Percentiles rank a stretch among this genome's conserved stretches.
These are phyloP conservation scores for Rhyacophila evoluta DNA, from an alignment of 2,888 invertebrate species.

Conservation along the genomic window DNA sequence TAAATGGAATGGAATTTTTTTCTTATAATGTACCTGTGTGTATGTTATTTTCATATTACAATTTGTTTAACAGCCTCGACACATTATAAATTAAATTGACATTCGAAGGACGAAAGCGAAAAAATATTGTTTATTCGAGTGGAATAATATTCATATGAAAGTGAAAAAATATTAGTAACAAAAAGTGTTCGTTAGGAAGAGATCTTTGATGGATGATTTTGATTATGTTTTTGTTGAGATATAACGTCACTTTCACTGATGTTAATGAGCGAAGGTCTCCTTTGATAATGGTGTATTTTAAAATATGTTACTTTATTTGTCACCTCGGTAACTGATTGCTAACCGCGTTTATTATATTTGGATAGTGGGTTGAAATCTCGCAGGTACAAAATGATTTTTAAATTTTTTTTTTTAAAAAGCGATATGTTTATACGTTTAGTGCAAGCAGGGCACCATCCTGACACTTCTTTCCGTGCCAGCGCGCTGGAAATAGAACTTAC, in stretches of 20 bases:
- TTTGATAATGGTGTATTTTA: too few species aligned
- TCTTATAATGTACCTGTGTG: neutral
- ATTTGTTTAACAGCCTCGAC: slow-evolving; percentile 23
- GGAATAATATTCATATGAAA: neutral
- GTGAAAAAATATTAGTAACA: neutral
- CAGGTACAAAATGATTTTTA: too few species aligned
- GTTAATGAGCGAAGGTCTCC: neutral
- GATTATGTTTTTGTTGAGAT: neutral
- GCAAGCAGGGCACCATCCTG: too few species aligned
- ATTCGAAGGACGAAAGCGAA: neutral
- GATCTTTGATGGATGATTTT: neutral
- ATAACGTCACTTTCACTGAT: neutral
- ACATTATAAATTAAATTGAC: slow-evolving; percentile 17
- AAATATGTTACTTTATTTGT: too few species aligned
- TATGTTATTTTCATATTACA: neutral
- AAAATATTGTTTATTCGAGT: slow-evolving; percentile 10
- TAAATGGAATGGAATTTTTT: slow-evolving; percentile 8
- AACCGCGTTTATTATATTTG: too few species aligned
- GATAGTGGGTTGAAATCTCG: too few species aligned
- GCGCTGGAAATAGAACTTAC: too few species aligned
- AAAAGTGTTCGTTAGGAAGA: slow-evolving; percentile 7
- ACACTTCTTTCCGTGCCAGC: too few species aligned
- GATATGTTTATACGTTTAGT: too few species aligned
- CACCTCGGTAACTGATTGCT: too few species aligned
- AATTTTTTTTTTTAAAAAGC: too few species aligned